A percentile compares a stretch with the other conserved stretches of the same genome.
Evolutionary conservation across 2,113 vertebrate genomes (phyloP).

Genomic region (Podarcis cretensis): DNA sequence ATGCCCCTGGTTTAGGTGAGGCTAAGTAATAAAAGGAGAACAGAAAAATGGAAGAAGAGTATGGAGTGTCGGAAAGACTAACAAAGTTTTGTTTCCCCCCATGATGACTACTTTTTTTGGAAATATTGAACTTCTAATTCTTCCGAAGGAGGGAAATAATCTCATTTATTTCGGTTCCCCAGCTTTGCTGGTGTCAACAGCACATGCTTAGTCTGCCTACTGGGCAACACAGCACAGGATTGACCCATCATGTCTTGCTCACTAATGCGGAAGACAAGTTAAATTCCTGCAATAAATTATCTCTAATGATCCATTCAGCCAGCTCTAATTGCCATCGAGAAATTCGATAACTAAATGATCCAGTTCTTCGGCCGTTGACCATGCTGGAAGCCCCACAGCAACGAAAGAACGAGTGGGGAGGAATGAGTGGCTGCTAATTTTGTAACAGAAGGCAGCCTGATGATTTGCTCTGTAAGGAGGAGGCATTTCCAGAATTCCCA

Average conservation of each 20-base stretch:
- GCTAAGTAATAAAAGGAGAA: no score
- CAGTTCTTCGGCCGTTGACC: neutral
- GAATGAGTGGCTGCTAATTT: conserved; percentile 27
- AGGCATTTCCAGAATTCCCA: conserved; percentile 50
- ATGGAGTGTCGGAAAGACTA: no score
- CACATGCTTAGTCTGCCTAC: no score
- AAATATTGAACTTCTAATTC: no score
- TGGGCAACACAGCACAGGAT: no score
- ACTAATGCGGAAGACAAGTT: neutral
- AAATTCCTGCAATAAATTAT: conserved; percentile 8
- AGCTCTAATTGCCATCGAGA: conserved; percentile 18
- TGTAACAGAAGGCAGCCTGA: conserved; percentile 39
- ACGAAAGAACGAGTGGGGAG: neutral
- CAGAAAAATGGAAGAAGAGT: no score
- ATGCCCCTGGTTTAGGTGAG: no score
- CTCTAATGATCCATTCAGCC: conserved; percentile 19
- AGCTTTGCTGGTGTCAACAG: no score
- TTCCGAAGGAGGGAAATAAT: no score
- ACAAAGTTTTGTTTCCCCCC: no score
- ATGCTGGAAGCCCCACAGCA: neutral
- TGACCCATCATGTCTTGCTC: neutral
- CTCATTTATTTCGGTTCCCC: no score
- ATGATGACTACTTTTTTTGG: no score
- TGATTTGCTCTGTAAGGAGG: conserved; percentile 31
- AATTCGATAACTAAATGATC: conserved; percentile 18